A percentile compares a stretch with the other conserved stretches of the same genome.
Conservation (phyloP, 23 tunicate species). For the Styela clava region DNA sequence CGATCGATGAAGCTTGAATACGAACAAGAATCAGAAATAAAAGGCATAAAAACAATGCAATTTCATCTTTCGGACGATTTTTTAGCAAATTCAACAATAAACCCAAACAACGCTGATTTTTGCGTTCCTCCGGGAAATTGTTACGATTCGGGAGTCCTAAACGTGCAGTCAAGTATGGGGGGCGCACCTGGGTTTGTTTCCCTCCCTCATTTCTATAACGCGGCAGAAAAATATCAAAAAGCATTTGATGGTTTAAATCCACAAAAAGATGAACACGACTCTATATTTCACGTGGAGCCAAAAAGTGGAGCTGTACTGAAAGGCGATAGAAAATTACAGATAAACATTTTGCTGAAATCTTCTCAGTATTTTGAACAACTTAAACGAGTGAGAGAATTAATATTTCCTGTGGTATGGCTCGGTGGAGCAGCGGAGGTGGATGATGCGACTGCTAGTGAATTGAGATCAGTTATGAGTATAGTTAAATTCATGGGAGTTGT, state of each 20-base stretch:
- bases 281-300: conserved; percentile 73
- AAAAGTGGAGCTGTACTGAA: conserved; percentile 17
- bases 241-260: conserved; percentile 64
- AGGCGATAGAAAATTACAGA: conserved; percentile 14
- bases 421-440: conserved; percentile 12
- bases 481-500: neutral
- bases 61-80: conserved; percentile 55
- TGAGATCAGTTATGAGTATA: conserved; percentile 2
- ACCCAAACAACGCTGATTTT: conserved; percentile 74
- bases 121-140: conserved; percentile 69
- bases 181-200: conserved; percentile 81
- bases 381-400: neutral
- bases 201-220: conserved; percentile 83
- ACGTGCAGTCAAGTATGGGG: conserved; percentile 59
- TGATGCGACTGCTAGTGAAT: neutral
- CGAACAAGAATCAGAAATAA: conserved; percentile 44
- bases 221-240: conserved; percentile 43
- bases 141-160: conserved; percentile 61
- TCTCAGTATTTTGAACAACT: conserved; percentile 9
- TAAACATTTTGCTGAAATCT: conserved; percentile 12
- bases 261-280: conserved; percentile 47
- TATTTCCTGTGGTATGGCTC: conserved; percentile 21
- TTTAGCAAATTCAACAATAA: conserved; percentile 50
- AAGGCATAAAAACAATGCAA: conserved; percentile 55
- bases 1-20: conserved; percentile 57